Evolutionary conservation across 1,140 invertebrate species (phyloP), one percentile per base, ranked within the genome.

Genomic region (Sogatella furcifera): DNA sequence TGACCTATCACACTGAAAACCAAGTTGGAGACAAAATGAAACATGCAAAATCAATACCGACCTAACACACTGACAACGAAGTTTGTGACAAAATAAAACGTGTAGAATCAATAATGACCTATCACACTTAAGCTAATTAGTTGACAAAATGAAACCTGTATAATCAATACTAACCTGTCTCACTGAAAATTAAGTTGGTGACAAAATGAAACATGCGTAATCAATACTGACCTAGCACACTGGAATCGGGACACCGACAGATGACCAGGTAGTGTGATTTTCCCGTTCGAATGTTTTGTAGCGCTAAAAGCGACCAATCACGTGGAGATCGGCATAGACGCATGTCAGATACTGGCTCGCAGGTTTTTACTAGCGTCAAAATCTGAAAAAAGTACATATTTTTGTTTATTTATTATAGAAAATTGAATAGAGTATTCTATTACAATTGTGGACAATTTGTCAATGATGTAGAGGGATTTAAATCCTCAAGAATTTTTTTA

Each of bases 221-320:
- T 21, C 11, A 5, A 57, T 56, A 59, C 57, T 62, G 55, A 69
- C 65, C 65, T 63, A 66, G 46, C 13, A 67, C 41, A 62, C 64
- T 69, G 41, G 83, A 81, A 61, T 89, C 83, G 3, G 90, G 89
- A 78, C 92, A 95, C 67, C 90, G 81, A 71, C 92, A 96, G 63
- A 95, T 93, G 54, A 95, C 92, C 49, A 96, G 77, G 71, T 95
- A 96, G 74, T 96, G 92, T 8, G 92, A 92, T 75, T 95, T 95
- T 62, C 92, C 92, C 8, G 91, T 95, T 67, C 92, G 74, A 55
- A 91, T 86, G 70, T 94, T 95, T 74, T 96, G 92, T 52, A 96
- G 75, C 4, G 92, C 92, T 55, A 96, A 73, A 49, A 95, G 74
- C 5, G 91, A 92, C 92, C 92, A 96, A 70, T 96, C 92, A 63